Conservation (phyloP, 2,888 invertebrate genomes). For the Caenorhabditis plicata region DNA sequence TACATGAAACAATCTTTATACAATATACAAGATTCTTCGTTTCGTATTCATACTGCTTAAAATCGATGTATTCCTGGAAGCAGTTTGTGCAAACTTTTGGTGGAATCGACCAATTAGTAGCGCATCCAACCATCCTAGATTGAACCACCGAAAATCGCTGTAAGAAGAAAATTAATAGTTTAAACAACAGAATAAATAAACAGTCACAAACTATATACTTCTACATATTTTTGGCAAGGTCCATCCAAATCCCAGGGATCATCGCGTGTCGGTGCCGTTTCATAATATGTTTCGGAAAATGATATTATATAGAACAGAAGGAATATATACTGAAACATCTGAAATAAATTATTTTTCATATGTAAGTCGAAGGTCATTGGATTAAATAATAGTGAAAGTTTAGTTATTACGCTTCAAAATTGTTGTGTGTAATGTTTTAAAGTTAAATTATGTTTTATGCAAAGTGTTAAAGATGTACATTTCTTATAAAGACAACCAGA, state of each 20-base stretch:
- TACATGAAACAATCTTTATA: neutral
- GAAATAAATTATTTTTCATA: no score
- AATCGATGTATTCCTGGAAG: slow-evolving; percentile 53
- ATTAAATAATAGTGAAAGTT: no score
- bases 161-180: slow-evolving; percentile 2
- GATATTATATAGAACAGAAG: no score
- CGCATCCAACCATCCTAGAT: slow-evolving; percentile 54
- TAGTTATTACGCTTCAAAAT: no score
- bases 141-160: slow-evolving; percentile 43
- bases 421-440: no score
- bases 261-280: slow-evolving; percentile 27
- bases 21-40: slow-evolving; percentile 52
- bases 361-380: no score
- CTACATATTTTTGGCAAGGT: slow-evolving; percentile 56
- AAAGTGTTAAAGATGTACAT: no score
- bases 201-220: slow-evolving; percentile 48
- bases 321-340: no score
- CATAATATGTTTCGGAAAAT: no score
- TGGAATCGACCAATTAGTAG: slow-evolving; percentile 59
- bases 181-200: neutral
- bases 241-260: slow-evolving; percentile 59
- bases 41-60: slow-evolving; percentile 57
- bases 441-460: no score
- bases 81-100: slow-evolving; percentile 64
- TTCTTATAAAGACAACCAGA: no score